Percentiles rank a stretch among this genome's conserved stretches.
Evolutionary conservation across 2,113 vertebrate genomes (phyloP).

Genomic region (Lasiurus borealis): DNA sequence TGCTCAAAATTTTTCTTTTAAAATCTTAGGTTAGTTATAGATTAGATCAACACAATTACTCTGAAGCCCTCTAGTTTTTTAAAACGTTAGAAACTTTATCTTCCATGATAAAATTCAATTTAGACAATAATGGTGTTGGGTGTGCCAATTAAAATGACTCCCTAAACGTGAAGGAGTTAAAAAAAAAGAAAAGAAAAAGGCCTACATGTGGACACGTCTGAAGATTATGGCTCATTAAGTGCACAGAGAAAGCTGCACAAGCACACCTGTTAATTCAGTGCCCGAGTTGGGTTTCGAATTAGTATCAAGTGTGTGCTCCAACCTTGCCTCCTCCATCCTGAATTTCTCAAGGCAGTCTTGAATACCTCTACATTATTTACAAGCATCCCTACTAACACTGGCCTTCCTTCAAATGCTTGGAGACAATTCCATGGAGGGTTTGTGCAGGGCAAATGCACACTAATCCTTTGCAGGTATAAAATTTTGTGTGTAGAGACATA

Average conservation of each 20-base stretch:
- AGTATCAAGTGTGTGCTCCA: conserved; percentile 78
- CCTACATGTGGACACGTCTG: background rate
- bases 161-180: background rate
- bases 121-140: background rate
- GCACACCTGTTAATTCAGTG: conserved; percentile 69
- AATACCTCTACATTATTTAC: conserved; percentile 82
- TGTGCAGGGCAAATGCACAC: background rate
- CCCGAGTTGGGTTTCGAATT: conserved; percentile 74
- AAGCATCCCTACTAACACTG: conserved; percentile 52
- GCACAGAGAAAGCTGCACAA: conserved; percentile 67
- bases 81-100: background rate
- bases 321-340: conserved; percentile 70
- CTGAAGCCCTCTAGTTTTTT: background rate
- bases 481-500: background rate
- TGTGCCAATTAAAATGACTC: conserved; percentile 43
- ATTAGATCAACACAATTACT: background rate
- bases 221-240: conserved; percentile 72
- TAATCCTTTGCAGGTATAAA: background rate
- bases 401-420: conserved; percentile 64
- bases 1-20: conserved; percentile 25
- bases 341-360: conserved; percentile 70
- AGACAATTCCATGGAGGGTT: background rate
- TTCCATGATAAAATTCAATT: conserved; percentile 29
- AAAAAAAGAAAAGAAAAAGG: conserved; percentile 13
- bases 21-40: conserved; percentile 24